phyloP scores from a whole-genome alignment of 2,797 vertebrate species.

The Merluccius polli region DNA sequence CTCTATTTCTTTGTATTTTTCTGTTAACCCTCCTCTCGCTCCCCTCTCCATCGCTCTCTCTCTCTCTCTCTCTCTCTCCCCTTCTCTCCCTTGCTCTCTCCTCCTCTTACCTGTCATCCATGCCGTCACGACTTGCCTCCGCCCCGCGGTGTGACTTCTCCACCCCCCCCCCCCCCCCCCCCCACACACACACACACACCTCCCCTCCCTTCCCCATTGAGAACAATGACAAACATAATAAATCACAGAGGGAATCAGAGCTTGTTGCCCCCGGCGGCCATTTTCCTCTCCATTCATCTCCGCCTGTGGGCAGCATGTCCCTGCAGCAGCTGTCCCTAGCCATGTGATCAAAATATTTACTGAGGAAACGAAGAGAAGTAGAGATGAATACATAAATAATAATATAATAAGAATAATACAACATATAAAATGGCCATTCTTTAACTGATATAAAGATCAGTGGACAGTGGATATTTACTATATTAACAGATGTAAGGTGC shows the following conservation, averaged over 20 bases:
- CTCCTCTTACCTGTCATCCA: conserved; percentile 52
- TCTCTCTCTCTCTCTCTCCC: conserved; percentile 39
- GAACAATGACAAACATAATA: conserved; percentile 63
- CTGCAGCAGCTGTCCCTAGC: background rate
- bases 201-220: conserved; percentile 28
- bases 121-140: conserved; percentile 40
- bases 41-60: conserved; percentile 47
- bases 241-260: conserved; percentile 57
- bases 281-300: conserved; percentile 25
- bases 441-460: no score
- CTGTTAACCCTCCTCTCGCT: conserved; percentile 21
- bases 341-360: background rate
- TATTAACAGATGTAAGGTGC: no score
- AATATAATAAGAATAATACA: no score
- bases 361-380: no score
- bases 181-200: no score
- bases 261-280: conserved; percentile 45
- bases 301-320: background rate
- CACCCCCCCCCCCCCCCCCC: conserved; percentile 29
- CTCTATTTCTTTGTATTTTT: conserved; percentile 12
- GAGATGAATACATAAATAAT: no score
- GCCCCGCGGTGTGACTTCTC: conserved; percentile 28
- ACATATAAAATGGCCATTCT: no score
- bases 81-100: conserved; percentile 39
- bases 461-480: no score